Conservation (phyloP, 2,797 vertebrate genomes). For the Halcyon leucocephala region DNA sequence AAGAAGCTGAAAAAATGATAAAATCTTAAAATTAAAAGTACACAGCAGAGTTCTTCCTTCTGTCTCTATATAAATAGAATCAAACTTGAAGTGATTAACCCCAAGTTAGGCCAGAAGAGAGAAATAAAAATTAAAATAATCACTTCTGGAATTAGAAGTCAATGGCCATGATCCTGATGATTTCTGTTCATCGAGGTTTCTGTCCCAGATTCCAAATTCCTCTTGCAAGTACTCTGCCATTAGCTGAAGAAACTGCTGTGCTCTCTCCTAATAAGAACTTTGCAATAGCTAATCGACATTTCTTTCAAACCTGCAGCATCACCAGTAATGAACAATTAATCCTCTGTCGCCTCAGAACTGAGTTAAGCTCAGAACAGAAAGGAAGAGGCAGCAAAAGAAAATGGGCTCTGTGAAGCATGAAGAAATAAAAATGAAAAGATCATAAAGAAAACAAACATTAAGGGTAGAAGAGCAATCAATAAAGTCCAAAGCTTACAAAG, state of each 20-base stretch:
- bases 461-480: conserved; percentile 51
- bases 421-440: conserved; percentile 65
- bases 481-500: conserved; percentile 33
- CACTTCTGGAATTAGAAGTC: background rate
- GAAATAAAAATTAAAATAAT: conserved; percentile 5
- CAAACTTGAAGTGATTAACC: background rate
- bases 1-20: background rate
- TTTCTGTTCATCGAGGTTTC: background rate
- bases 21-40: conserved; percentile 2
- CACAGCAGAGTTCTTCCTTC: background rate
- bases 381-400: conserved; percentile 41
- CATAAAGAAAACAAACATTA: conserved; percentile 62
- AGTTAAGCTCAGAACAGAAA: conserved; percentile 36
- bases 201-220: background rate
- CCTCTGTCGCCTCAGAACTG: background rate
- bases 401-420: conserved; percentile 53
- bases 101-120: background rate
- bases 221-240: background rate
- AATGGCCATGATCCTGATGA: background rate
- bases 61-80: background rate
- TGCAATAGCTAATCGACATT: conserved; percentile 21
- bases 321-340: conserved; percentile 63
- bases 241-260: conserved; percentile 3
- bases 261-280: conserved; percentile 18
- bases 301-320: conserved; percentile 46